These are phyloP conservation scores for Oreochromis aureus DNA, from an alignment of 2,113 vertebrate species.

Conservation along the genomic window DNA sequence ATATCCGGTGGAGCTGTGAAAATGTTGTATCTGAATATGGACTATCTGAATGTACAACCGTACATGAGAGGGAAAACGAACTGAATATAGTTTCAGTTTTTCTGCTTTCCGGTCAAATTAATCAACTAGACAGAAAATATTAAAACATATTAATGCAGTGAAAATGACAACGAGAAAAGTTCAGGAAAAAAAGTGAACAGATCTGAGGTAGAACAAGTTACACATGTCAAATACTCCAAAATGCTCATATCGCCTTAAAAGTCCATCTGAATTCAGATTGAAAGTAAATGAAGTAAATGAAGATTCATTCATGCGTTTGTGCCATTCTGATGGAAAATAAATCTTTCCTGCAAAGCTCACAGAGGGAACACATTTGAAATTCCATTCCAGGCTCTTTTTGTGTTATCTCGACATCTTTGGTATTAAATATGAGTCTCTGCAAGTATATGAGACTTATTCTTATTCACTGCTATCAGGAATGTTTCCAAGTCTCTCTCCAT, in stretches of 20 bases:
- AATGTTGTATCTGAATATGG: not conserved
- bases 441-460: not conserved
- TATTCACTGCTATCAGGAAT: not conserved
- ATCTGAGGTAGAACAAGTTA: not conserved
- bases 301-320: not conserved
- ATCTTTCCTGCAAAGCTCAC: not conserved
- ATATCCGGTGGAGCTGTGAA: not conserved
- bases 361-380: not conserved
- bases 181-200: not conserved
- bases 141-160: not conserved
- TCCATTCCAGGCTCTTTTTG: not conserved
- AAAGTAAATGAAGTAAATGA: not conserved
- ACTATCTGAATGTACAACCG: rapidly evolving
- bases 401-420: not conserved
- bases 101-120: not conserved
- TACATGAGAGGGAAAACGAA: not conserved
- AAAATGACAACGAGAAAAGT: not conserved
- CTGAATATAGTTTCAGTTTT: not conserved
- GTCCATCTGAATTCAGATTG: rapidly evolving
- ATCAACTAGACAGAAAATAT: not conserved
- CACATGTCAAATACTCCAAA: not conserved
- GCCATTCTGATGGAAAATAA: not conserved
- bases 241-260: not conserved
- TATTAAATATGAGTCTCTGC: not conserved
- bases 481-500: not conserved